Evolutionary conservation across 2,888 invertebrate species (phyloP).

Genomic region (Cylloceria caligata): DNA sequence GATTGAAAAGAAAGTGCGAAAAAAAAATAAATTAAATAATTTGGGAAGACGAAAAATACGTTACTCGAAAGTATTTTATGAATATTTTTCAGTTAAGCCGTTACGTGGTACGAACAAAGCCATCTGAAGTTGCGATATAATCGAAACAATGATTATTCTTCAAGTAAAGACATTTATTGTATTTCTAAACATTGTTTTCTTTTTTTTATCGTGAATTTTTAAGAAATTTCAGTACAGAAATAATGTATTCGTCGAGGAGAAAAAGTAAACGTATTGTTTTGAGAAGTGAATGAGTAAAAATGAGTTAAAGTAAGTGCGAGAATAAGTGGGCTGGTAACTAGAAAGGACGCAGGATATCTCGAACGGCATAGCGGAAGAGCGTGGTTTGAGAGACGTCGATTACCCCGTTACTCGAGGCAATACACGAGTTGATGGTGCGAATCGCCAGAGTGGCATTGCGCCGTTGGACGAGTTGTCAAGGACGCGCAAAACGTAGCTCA

Average conservation of each 20-base stretch:
- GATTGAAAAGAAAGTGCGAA: not conserved
- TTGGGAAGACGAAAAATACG: not conserved
- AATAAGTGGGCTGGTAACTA: conserved; percentile 4
- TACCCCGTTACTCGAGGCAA: conserved; percentile 67
- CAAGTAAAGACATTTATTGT: not conserved
- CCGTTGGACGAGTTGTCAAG: conserved; percentile 70
- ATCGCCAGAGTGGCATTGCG: conserved; percentile 54
- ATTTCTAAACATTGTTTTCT: not conserved
- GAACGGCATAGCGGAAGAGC: conserved; percentile 63
- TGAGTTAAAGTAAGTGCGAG: not conserved
- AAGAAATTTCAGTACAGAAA: not conserved
- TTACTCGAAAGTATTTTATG: not conserved
- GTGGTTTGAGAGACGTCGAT: conserved; percentile 59
- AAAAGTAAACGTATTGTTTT: not conserved
- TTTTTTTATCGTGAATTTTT: not conserved
- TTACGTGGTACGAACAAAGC: not conserved
- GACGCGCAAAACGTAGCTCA: conserved; percentile 57
- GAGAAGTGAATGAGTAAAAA: not conserved
- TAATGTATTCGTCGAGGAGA: not conserved
- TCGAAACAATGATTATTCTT: too few species aligned
- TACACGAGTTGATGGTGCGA: conserved; percentile 60
- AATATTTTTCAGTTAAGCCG: not conserved
- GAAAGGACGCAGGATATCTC: conserved; percentile 43
- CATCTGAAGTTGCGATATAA: too few species aligned
- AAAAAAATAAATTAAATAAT: not conserved